Evolutionary conservation across 2,797 vertebrate genomes (phyloP), one percentile per base, ranked within the genome.

Genomic region (Acanthis flammea): DNA sequence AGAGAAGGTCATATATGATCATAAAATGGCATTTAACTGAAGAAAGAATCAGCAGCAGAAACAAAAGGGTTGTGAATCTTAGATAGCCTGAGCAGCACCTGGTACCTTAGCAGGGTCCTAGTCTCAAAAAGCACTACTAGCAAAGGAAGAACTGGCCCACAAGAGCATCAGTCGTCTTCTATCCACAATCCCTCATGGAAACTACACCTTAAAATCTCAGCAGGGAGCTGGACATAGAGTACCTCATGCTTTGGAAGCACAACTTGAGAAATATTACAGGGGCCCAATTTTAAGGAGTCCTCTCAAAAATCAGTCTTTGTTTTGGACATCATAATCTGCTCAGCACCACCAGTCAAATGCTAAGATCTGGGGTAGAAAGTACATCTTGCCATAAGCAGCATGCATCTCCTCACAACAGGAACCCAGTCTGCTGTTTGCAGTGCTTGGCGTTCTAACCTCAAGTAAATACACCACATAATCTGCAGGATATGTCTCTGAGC

Each of bases 381-480:
- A 28, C 31, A 44, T 83, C 70, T 89, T 93, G 53, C 19, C 91
- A 81, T 53, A 41, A 88, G 76, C 73, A 53, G 86, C 33, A 55
- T 72, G 47, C 88, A 92, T 88, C 79, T 82, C 86, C 85, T 92
- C 95, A 87, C 42, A 31, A 94, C 39, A 47, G 90, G 90, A 96
- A 81, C 84, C 41, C 35, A 79, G 74, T 30, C 77, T 94, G 94
- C 89, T 96, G 66, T 95, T 96, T 88, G 78, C 74, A 96, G 67
- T 53, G 88, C 91, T 87, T 97, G 96, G 94, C 78, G 23, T 95
- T 77, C 93, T 96, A 96, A 97, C 91, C 94, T 93, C 91, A 88
- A 97, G 94, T 91, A 95, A 97, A 96, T 92, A 76, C 85, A 94
- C 86, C 78, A 81, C 74, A 42, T 62, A 45, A 91, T 93, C 91